A percentile compares a stretch with the other conserved stretches of the same genome.
Evolutionary conservation across 2,113 vertebrate genomes (phyloP).

Genomic region (Phalacrocorax carbo): DNA sequence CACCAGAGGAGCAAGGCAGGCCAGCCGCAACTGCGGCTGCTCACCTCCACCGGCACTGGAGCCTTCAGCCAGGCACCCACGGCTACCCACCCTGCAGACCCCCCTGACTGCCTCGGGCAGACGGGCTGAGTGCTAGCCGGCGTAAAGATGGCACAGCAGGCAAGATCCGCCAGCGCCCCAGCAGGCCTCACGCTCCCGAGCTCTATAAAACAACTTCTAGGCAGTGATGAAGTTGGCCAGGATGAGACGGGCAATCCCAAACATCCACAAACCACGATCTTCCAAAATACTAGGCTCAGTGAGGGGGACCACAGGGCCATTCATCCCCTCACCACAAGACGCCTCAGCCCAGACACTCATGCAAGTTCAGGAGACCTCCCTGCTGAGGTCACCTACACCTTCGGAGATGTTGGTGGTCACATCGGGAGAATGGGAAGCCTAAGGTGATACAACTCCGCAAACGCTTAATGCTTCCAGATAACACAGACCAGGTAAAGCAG

Average conservation of each 20-base stretch:
- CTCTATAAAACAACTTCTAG: not conserved
- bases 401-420: not conserved
- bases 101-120: not conserved
- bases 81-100: not conserved
- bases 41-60: not conserved
- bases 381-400: not conserved
- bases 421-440: not conserved
- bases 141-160: too few species aligned
- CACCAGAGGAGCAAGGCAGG: too few species aligned
- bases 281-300: not conserved
- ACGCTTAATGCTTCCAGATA: not conserved
- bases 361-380: not conserved
- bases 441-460: not conserved
- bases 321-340: fast-evolving
- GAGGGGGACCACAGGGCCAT: not conserved
- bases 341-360: not conserved
- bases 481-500: not conserved
- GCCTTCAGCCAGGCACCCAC: not conserved
- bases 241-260: not conserved
- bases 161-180: not conserved
- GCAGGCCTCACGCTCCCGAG: not conserved
- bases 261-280: not conserved
- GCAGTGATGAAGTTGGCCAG: not conserved
- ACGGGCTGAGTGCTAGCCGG: not conserved
- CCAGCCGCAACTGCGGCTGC: not conserved